Percentiles rank a stretch among this genome's conserved stretches.
phyloP scores from a whole-genome alignment of 2,888 invertebrate genomes.

The Acrocyrtus sp. region DNA sequence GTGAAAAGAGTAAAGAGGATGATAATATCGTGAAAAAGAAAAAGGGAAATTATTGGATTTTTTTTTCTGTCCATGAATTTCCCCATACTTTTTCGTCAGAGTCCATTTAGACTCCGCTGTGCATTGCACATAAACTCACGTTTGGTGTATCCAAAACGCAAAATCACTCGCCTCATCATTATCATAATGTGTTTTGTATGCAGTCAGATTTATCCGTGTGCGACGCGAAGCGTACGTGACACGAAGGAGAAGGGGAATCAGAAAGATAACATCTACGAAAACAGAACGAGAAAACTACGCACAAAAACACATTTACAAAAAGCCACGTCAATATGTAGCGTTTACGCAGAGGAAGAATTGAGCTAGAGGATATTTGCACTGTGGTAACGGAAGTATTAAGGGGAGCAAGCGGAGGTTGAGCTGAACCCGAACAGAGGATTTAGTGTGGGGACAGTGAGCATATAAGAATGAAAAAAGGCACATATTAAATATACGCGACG shows the following conservation, averaged over 20 bases:
- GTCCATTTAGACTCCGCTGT: no score
- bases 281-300: neutral
- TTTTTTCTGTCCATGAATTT: no score
- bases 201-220: constrained; percentile 20
- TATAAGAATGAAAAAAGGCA: no score
- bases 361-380: constrained; percentile 42
- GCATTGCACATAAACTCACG: neutral
- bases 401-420: constrained; percentile 9
- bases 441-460: no score
- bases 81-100: no score
- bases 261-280: neutral
- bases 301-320: neutral
- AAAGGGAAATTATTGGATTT: no score
- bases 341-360: neutral
- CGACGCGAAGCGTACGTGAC: constrained; percentile 20
- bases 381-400: constrained; percentile 44
- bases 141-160: neutral
- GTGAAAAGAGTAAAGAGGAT: no score
- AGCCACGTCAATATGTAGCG: no score
- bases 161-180: neutral
- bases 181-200: constrained; percentile 8
- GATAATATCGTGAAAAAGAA: no score
- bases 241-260: neutral
- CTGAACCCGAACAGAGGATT: neutral
- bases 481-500: neutral